Base-by-base conservation (phyloP, 2,113 vertebrate species). In the Anolis sagrei region DNA sequence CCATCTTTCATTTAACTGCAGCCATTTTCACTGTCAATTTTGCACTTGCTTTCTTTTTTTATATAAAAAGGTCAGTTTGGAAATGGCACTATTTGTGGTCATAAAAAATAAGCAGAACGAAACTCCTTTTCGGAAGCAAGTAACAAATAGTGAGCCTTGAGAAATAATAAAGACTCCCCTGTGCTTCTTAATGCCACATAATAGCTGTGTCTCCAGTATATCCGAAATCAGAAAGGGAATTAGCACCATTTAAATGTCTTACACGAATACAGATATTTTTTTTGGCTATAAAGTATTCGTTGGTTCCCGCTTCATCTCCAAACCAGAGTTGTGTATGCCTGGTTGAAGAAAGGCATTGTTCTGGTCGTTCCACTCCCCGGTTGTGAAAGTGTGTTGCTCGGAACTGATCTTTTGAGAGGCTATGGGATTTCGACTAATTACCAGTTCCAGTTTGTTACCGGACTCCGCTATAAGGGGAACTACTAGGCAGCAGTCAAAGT, bases 401-500 rank as follows among this genome's bases (percentile, higher is more conserved):
- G 95, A 88, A 77, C 88, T 87, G 25, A 93, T 92, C 84, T 96
- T 95, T 89, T 96, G 96, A 61, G 96, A 93, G 4, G 97, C 97
- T 90, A 97, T 91, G 0, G 98, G 98, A 91, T 98, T 99, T 90
- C 99, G 96, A 88, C 99, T 99, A 58, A 99, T 99, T 70, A 99
- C 99, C 77, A 99, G 96, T 89, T 99, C 98, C 93, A 99, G 95
- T 88, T 97, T 98, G 90, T 99, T 98, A n/a, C 98, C 98, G 16
- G 98, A 99, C 90, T 99, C 99, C 0, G 99, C 98, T 9, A 99
- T 99, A 80, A 99, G 97, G 62, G 99, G 99, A 84, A 99, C 98
- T 0, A 99, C 98, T 3, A 99, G 97, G 87, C 98, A 99, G 96
- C 98, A 99, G 95, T 99, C 99, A 69, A 99, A 99, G 96, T 99